phyloP scores from a whole-genome alignment of 2,797 vertebrate genomes.

The Emys orbicularis region DNA sequence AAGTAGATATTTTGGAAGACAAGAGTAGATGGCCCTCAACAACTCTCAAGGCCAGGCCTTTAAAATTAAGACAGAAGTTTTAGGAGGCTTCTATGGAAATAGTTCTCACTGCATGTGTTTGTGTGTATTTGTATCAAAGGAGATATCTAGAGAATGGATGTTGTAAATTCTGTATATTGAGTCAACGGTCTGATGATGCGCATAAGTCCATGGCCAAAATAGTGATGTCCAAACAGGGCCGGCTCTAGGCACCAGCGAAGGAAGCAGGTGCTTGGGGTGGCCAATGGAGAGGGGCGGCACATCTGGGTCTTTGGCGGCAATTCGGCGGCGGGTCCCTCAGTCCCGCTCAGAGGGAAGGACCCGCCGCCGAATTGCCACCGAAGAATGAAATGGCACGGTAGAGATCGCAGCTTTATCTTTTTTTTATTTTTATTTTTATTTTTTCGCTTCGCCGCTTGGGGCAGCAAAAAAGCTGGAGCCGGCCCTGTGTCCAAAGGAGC shows the following conservation, averaged over 20 bases:
- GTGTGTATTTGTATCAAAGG: slow-evolving; percentile 54
- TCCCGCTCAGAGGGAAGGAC: no score
- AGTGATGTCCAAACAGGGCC: background rate
- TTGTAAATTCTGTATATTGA: slow-evolving; percentile 23
- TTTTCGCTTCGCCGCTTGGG: no score
- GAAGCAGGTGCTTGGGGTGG: no score
- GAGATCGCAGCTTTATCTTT: no score
- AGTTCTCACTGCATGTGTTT: slow-evolving; percentile 34
- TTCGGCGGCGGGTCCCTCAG: no score
- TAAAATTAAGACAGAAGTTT: slow-evolving; percentile 67
- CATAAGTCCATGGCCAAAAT: slow-evolving; percentile 26
- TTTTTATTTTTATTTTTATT: no score
- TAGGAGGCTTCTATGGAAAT: slow-evolving; percentile 65
- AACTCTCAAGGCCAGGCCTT: slow-evolving; percentile 54
- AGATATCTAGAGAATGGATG: slow-evolving; percentile 14
- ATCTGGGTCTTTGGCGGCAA: no score
- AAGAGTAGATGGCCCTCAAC: slow-evolving; percentile 41
- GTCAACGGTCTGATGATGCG: background rate
- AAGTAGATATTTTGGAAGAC: slow-evolving; percentile 52
- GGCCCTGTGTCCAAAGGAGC: background rate
- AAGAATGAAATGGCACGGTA: no score
- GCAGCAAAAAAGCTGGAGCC: no score
- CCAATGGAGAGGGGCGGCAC: no score
- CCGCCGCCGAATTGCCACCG: no score
- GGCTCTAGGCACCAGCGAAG: no score